A percentile compares a stretch with the other conserved stretches of the same genome.
phyloP scores from a whole-genome alignment of 2,888 invertebrate species.

The Cheilosia variabilis region DNA sequence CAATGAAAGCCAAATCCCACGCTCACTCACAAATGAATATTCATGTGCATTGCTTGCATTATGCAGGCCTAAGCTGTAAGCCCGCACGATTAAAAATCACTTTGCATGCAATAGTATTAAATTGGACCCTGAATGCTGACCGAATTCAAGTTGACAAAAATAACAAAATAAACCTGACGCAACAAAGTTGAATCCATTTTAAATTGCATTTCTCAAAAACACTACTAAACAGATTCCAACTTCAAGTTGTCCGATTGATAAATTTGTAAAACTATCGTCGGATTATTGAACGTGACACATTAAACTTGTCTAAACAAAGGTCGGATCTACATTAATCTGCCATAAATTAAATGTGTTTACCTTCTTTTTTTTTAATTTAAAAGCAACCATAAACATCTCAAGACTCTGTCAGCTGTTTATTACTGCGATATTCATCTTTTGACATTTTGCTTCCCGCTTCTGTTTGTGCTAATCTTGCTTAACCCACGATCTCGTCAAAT shows the following conservation, averaged over 20 bases:
- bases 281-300: too few relatives aligned
- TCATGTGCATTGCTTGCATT: constrained; percentile 15
- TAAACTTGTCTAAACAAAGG: too few relatives aligned
- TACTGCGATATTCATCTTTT: not conserved
- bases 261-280: too few relatives aligned
- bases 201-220: too few relatives aligned
- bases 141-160: not conserved
- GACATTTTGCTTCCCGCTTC: not conserved
- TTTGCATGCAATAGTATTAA: constrained; percentile 14
- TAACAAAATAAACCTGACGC: too few relatives aligned
- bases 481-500: constrained; percentile 30
- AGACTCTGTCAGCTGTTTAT: not conserved
- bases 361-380: not conserved
- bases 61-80: constrained; percentile 10
- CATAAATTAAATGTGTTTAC: not conserved
- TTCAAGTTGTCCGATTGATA: too few relatives aligned
- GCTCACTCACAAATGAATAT: constrained; percentile 10
- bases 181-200: too few relatives aligned
- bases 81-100: constrained; percentile 9
- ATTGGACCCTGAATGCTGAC: constrained; percentile 2
- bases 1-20: too few relatives aligned
- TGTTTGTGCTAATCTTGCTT: not conserved
- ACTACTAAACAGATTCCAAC: too few relatives aligned
- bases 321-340: too few relatives aligned
- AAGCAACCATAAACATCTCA: not conserved